phyloP scores from a whole-genome alignment of 2,113 vertebrate genomes.

The Carettochelys insculpta region DNA sequence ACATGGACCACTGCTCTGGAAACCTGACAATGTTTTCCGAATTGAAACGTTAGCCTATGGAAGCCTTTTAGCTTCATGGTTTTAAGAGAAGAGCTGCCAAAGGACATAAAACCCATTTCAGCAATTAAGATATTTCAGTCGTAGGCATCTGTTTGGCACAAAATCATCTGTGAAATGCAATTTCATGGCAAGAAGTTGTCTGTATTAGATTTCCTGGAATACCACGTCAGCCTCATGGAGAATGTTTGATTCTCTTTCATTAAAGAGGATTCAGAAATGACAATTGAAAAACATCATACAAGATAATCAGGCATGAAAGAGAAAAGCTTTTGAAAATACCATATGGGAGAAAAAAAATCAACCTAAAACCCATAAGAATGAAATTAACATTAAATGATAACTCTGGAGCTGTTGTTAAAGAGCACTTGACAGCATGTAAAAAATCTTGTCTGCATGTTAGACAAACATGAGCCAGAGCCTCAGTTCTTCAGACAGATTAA shows the following conservation, averaged over 20 bases:
- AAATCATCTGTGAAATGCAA: slow-evolving; percentile 10
- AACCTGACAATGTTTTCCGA: background rate
- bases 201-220: slow-evolving; percentile 11
- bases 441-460: background rate
- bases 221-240: background rate
- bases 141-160: background rate
- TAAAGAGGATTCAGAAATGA: background rate
- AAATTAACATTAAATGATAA: rapidly evolving
- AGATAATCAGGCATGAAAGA: background rate
- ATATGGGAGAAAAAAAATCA: background rate
- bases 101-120: background rate
- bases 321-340: background rate
- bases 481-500: background rate
- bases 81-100: background rate
- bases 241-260: slow-evolving; percentile 21
- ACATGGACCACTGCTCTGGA: background rate
- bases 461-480: background rate
- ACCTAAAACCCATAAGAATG: background rate
- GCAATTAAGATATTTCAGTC: background rate
- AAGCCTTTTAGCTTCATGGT: background rate
- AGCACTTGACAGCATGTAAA: background rate
- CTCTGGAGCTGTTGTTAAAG: background rate
- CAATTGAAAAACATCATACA: background rate
- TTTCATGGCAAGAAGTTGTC: background rate
- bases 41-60: background rate